Evolutionary conservation across 2,113 vertebrate genomes (phyloP), one percentile per base, ranked within the genome.

Genomic region (Spheniscus mendiculus): DNA sequence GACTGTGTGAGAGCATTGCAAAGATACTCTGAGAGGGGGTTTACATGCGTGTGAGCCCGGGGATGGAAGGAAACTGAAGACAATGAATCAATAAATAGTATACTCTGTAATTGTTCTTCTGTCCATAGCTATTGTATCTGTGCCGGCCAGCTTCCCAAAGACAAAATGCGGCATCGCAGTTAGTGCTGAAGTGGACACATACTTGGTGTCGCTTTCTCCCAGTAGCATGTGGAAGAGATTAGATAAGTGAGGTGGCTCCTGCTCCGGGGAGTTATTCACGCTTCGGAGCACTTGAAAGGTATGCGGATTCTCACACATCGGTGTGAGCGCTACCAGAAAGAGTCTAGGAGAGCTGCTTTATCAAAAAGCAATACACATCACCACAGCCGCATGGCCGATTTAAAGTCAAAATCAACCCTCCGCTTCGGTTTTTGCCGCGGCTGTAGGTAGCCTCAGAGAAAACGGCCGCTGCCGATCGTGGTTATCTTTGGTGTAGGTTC

Each of bases 221-320:
- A 4, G 77, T 8, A 87, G 67, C 81, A 61, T n/a, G 73, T 66
- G 93, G 87, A 80, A 80, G 66, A 94, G 87, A 95, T 97, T 44
- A 93, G 90, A 82, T 94, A 91, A 82, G 73, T 3, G 78, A 85
- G 92, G 86, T 59, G 91, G 65, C 83, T 95, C 61, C 89, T 69
- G 86, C 72, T 71, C 69, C 13, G 26, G 59, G n/a, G 20, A 50
- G 49, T 72, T 91, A 49, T 40, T 91, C 89, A 58, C 63, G 83
- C 95, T 71, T 77, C 22, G 22, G 56, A 93, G 70, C 77, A 6
- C 62, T 73, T 69, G 92, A 72, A 84, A 89, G 87, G 81, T 89
- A 49, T 30, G 72, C 83, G 53, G 93, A 58, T 76, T 38, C 86
- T 92, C 83, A 49, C 91, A 87, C 73, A 5, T 40, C 34, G 27